Evolutionary conservation across 2,113 vertebrate species (phyloP), one percentile per base, ranked within the genome.

Genomic region (Callospermophilus lateralis): DNA sequence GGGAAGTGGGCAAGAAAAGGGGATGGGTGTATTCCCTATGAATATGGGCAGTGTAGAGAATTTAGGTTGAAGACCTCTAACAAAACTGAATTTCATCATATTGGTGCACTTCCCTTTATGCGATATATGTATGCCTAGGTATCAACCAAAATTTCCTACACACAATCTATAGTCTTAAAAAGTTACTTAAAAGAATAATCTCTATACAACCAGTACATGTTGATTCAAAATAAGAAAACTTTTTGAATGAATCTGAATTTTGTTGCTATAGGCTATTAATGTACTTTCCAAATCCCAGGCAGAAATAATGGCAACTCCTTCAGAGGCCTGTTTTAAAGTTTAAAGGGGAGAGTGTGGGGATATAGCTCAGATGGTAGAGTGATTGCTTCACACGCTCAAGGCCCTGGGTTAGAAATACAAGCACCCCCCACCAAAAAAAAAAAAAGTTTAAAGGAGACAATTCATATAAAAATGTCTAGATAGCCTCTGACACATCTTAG

Each of bases 201-300:
- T 12, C 28, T 42, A 90, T 37, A 88, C 9, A 96, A 30, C 37
- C 70, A 94, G n/a, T 34, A 78, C 26, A 89, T 32, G 9, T 61
- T 96, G 73, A 95, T 73, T 94, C 88, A 85, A 74, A 93, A 90
- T n/a, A 22, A n/a, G 51, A 80, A 72, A 61, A 55, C 15, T 61
- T 1, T 68, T 83, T 83, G 22, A 81, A 12, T 93, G 72, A 94
- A 76, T 89, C 74, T 81, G 87, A 80, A 53, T 95, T 86, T 94
- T 84, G 86, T 77, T 93, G 68, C 51, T 77, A 0, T 12, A 39
- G 37, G 34, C 28, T 90, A 13, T 80, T 95, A 65, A 58, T 34
- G 3, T 88, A 85, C 37, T 94, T 86, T 77, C 19, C 79, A 92
- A 89, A 65, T 12, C n/a, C 39, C 61, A 81, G 89, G 88, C 37